These are phyloP conservation scores for Erpobdella octoculata DNA, from an alignment of 2,888 invertebrate species.

Conservation along the genomic window DNA sequence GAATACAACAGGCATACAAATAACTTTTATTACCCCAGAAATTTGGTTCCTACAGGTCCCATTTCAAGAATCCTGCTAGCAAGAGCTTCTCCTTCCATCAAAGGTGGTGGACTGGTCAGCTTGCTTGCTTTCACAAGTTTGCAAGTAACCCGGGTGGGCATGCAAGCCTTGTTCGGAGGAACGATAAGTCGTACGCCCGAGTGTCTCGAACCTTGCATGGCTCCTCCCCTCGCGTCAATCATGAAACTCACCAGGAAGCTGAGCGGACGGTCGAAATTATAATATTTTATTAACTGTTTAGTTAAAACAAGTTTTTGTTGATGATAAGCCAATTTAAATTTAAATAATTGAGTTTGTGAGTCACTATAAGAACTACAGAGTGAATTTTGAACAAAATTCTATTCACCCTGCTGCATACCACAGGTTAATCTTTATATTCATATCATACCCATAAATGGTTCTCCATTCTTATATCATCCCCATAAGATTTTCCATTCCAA, in stretches of 20 bases:
- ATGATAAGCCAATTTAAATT: no score
- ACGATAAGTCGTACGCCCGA: slow-evolving; percentile 96
- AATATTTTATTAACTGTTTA: no score
- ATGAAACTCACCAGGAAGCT: slow-evolving; percentile 98
- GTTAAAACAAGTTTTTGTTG: no score
- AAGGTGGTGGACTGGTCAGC: slow-evolving; percentile 85
- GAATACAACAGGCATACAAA: background rate
- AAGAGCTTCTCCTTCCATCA: slow-evolving; percentile 97
- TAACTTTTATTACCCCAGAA: slow-evolving; percentile 68
- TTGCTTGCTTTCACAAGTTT: slow-evolving; percentile 74
- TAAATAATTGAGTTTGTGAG: no score
- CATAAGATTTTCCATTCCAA: no score
- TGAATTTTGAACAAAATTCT: no score
- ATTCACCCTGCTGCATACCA: no score
- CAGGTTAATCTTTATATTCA: no score
- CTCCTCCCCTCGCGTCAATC: slow-evolving; percentile 89
- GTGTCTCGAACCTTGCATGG: slow-evolving; percentile 79
- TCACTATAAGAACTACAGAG: no score
- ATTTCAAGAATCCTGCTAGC: slow-evolving; percentile 90
- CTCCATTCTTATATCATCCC: no score
- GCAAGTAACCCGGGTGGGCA: slow-evolving; percentile 95
- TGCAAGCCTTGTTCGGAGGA: slow-evolving; percentile 88
- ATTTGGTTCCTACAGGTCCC: slow-evolving; percentile 92
- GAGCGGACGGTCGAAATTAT: slow-evolving; percentile 36
- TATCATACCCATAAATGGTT: no score